A percentile compares a stretch with the other conserved stretches of the same genome.
phyloP scores from a whole-genome alignment of 2,113 vertebrate species.

The Martes martes region DNA sequence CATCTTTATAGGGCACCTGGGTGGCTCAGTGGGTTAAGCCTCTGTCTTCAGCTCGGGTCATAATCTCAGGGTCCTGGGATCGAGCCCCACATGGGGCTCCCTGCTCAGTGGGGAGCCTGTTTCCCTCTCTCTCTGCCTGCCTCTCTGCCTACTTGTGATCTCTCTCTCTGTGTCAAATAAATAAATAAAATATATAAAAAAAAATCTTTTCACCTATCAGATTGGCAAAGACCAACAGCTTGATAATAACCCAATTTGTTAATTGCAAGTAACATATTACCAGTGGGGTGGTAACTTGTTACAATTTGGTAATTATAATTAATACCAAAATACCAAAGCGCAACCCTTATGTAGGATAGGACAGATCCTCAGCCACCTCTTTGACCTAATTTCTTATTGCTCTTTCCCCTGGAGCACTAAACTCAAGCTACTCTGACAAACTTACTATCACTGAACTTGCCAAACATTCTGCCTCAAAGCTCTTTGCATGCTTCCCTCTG shows the following conservation, averaged over 20 bases:
- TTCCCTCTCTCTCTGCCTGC: no score
- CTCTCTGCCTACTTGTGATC: no score
- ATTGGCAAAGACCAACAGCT: neutral
- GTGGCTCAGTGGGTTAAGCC: no score
- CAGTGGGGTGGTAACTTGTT: neutral
- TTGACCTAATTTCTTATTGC: neutral
- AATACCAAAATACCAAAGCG: neutral
- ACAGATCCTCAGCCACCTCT: neutral
- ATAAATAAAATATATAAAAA: no score
- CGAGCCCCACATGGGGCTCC: no score
- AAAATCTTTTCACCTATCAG: neutral
- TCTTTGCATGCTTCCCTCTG: neutral
- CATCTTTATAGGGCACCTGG: neutral
- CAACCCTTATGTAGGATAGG: neutral
- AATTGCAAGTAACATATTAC: neutral
- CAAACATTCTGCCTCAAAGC: neutral
- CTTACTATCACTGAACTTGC: neutral
- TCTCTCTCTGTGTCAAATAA: no score
- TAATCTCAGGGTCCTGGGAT: no score
- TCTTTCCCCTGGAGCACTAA: neutral
- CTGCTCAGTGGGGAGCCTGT: no score
- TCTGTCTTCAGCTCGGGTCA: no score
- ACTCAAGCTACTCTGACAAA: neutral
- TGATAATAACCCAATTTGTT: neutral
- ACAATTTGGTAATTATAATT: neutral